These are phyloP conservation scores for Trachymyrmex septentrionalis DNA, from an alignment of 1,140 invertebrate genomes.

Conservation along the genomic window DNA sequence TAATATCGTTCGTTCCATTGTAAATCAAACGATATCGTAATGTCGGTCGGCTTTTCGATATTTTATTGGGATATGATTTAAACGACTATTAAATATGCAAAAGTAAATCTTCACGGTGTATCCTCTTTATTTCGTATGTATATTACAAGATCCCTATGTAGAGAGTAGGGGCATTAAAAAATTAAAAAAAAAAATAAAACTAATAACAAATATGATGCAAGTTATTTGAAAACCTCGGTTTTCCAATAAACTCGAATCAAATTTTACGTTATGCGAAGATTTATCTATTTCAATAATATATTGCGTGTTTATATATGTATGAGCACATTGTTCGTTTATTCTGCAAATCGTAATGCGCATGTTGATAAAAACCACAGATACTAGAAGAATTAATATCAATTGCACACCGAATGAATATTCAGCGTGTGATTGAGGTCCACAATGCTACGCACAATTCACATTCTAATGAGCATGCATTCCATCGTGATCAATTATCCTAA, in stretches of 20 bases:
- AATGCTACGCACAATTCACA: slow-evolving; percentile 39
- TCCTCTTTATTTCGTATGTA: not conserved
- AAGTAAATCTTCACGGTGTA: not conserved
- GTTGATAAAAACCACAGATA: slow-evolving; percentile 49
- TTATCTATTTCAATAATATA: slow-evolving; percentile 47
- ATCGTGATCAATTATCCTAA: slow-evolving; percentile 60
- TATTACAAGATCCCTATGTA: not conserved
- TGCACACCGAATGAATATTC: slow-evolving; percentile 67
- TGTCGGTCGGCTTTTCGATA: slow-evolving; percentile 29
- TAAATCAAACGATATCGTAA: slow-evolving; percentile 48
- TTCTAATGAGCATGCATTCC: slow-evolving; percentile 46
- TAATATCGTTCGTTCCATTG: slow-evolving; percentile 51
- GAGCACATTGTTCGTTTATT: slow-evolving; percentile 35
- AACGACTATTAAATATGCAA: slow-evolving; percentile 6
- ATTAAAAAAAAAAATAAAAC: not conserved
- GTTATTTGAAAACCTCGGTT: not conserved
- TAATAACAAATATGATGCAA: not conserved
- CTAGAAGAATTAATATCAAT: slow-evolving; percentile 59
- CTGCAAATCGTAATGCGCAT: slow-evolving; percentile 13
- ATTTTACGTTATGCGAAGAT: slow-evolving; percentile 27
- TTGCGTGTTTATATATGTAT: slow-evolving; percentile 36
- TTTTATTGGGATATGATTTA: slow-evolving; percentile 31
- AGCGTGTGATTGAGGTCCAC: slow-evolving; percentile 43
- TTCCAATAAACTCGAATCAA: not conserved
- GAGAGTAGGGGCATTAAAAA: not conserved